Percentiles rank a stretch among this genome's conserved stretches.
phyloP scores from a whole-genome alignment of 2,888 invertebrate genomes.

The Hipparchia semele region DNA sequence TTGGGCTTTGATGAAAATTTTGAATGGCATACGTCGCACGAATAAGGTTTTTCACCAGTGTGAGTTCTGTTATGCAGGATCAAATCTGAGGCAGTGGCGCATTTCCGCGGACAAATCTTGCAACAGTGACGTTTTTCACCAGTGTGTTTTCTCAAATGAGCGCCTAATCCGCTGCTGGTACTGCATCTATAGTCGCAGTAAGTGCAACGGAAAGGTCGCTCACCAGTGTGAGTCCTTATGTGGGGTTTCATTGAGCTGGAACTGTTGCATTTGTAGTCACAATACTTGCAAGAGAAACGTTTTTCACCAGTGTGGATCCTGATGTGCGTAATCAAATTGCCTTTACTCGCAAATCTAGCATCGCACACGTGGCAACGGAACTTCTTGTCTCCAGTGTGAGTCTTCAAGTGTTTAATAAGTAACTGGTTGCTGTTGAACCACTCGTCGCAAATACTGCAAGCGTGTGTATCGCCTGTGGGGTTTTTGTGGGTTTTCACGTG shows the following conservation, averaged over 20 bases:
- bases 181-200: too few species aligned
- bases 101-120: neutral
- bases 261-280: neutral
- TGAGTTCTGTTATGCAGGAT: neutral
- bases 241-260: neutral
- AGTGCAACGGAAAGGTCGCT: too few species aligned
- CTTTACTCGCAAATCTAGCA: neutral
- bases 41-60: neutral
- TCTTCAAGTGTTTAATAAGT: neutral
- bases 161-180: too few species aligned
- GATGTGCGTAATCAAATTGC: neutral
- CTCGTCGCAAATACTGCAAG: neutral
- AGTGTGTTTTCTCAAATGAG: neutral
- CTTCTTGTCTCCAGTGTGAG: conserved; percentile 13
- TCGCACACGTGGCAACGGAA: neutral
- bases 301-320: conserved; percentile 14
- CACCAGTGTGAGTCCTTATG: neutral
- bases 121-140: neutral
- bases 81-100: neutral
- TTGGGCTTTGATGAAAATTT: neutral
- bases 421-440: neutral
- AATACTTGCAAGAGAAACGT: neutral
- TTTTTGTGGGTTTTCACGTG: neutral
- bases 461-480: neutral
- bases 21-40: neutral